Evolutionary conservation across 2,797 vertebrate genomes (phyloP), one percentile per base, ranked within the genome.

Genomic region (Alosa sapidissima): DNA sequence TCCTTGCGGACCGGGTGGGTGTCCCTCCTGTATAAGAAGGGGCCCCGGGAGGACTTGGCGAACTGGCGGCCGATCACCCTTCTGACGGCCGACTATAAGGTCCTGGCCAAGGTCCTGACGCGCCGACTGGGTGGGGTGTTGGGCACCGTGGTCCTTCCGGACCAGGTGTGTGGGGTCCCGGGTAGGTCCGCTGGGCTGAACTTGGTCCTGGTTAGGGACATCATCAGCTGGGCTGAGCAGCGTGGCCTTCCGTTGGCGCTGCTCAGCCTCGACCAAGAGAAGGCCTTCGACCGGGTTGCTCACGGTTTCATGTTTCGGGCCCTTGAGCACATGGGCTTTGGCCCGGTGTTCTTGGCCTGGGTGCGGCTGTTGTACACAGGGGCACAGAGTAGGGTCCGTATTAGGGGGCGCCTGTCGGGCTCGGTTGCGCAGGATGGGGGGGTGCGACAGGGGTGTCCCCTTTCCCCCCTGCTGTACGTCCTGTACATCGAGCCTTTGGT

Each of bases 401-500:
- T 54, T 3, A 1, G 16, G 16, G 54, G 54, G 1, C 16, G 54
- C 0, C 4, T 55, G 54, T 55, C 54, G 0, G 13, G 52, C 14
- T 11, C 21, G 9, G 33, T 89, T 0, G 3, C 13, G 8, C 87
- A 86, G 84, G 1, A 14, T 8, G 60, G 84, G 0, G 87, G 84
- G 62, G 81, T 87, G 0, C 11, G 84, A 8, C 87, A 88, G 24
- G 87, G 88, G 0, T 89, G 87, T 19, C 84, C 58, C 0, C 24
- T 87, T 0, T 89, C 84, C 0, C 83, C 86, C 0, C 5, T 89
- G 3, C 51, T 89, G 0, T 89, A 81, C 55, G 60, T 83, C 0
- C 0, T 87, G 6, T 87, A n/a, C 19, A n/a, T 88, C 6, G 85
- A 89, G 28, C 87, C 83, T 0, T 2, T 87, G 9, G n/a, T 36